Conservation (phyloP, 2,113 vertebrate genomes). For the Corapipo altera region DNA sequence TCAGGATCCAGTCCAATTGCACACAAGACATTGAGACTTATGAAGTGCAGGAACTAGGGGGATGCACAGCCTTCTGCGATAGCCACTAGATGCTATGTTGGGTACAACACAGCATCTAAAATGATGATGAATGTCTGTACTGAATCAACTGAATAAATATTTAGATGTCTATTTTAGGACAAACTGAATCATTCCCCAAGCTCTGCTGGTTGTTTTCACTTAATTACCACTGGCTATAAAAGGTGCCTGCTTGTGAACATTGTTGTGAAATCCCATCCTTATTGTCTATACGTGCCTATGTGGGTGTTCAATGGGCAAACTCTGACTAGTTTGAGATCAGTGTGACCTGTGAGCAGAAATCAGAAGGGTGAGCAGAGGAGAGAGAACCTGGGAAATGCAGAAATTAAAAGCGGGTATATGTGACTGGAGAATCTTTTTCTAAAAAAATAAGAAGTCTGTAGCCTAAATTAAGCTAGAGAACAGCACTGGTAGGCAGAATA, state of each 20-base stretch:
- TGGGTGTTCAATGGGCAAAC: neutral
- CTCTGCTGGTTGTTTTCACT: neutral
- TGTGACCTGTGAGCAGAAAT: neutral
- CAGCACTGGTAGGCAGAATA: neutral
- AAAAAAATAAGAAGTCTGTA: neutral
- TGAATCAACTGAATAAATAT: neutral
- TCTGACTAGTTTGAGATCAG: neutral
- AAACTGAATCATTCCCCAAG: neutral
- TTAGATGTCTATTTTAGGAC: neutral
- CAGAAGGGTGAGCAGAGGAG: neutral
- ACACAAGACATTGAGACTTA: neutral
- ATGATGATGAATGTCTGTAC: neutral
- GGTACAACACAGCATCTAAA: neutral
- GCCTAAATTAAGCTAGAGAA: neutral
- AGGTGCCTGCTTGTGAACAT: neutral
- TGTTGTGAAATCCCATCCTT: neutral
- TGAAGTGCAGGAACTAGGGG: neutral
- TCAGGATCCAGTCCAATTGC: neutral
- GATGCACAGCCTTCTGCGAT: neutral
- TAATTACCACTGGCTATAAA: neutral
- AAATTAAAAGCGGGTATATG: neutral
- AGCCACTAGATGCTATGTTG: accelerated
- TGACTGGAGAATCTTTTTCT: neutral
- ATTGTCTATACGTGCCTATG: neutral
- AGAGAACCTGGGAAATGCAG: neutral